Conservation (phyloP, 2,797 vertebrate genomes). For the Epinephelus coioides region DNA sequence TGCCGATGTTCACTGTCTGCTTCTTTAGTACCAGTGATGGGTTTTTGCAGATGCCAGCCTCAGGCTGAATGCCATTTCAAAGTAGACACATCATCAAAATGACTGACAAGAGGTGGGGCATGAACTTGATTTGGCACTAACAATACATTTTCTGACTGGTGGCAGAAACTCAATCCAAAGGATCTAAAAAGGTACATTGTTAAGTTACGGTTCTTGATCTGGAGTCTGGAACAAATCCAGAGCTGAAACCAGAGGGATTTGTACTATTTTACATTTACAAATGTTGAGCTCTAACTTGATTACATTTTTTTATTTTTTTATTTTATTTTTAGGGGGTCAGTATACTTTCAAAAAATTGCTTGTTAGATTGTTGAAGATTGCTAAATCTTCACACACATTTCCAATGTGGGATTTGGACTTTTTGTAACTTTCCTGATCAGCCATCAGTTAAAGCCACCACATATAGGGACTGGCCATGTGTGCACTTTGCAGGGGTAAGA, state of each 20-base stretch:
- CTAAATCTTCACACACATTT: background rate
- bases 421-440: no score
- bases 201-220: background rate
- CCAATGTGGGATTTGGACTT: no score
- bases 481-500: no score
- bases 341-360: background rate
- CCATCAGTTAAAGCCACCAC: no score
- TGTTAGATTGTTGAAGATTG: background rate
- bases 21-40: conserved; percentile 43
- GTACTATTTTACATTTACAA: background rate
- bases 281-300: no score
- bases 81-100: conserved; percentile 56
- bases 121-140: conserved; percentile 27
- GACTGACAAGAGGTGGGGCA: conserved; percentile 57
- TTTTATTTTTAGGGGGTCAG: background rate
- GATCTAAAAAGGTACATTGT: background rate
- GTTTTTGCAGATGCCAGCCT: conserved; percentile 49
- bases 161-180: conserved; percentile 28
- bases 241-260: background rate
- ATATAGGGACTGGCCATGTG: no score
- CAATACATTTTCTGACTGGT: conserved; percentile 24
- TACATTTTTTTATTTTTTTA: no score
- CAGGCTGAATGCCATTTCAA: conserved; percentile 54
- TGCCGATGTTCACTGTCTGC: conserved; percentile 32
- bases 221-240: background rate